Base-by-base conservation (phyloP, 2,113 vertebrate species). In the Marcusenius ussheri region DNA sequence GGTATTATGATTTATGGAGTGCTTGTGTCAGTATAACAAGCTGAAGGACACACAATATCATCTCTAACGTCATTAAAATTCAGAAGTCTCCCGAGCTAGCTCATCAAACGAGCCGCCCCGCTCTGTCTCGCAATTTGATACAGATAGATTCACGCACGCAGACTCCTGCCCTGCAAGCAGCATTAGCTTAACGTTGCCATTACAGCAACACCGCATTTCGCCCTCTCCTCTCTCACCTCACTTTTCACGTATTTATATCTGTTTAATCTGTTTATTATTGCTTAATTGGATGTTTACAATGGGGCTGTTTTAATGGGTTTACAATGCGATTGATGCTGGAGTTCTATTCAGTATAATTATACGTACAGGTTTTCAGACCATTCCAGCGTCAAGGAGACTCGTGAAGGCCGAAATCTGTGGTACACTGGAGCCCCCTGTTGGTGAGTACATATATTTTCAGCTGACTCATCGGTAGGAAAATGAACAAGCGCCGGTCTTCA, bases 1-100 rank as follows among this genome's bases (percentile, higher is more conserved):
- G 98, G 97, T 99, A 99, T 99, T 98, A 99, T 99, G 98, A 99
- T 99, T 99, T 99, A 99, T 99, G 98, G 98, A 98, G 98, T 97
- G 97, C 97, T 97, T 94, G 97, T 99, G 98, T 98, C 98, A 99
- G 97, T 99, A 97, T 98, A 99, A 99, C 98, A 98, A 99, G 98
- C 98, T 99, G 98, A 99, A 99, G 98, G 98, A 99, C 98, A 99
- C 98, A 98, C 98, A 99, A 98, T 99, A 99, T 99, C 98, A 99
- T 99, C 98, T 99, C 97, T 97, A 98, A 97, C 98, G 98, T 99
- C 98, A 99, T 99, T 99, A 99, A 99, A 99, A 99, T 99, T 98
- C 98, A 99, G 97, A 98, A 97, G 97, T 97, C 97, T 98, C 97
- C 96, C 97, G 97, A 98, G 98, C 97, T 96, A 97, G 97, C 97